These are phyloP conservation scores for Lutjanus argentimaculatus DNA, from an alignment of 2,797 vertebrate species.

Conservation along the genomic window DNA sequence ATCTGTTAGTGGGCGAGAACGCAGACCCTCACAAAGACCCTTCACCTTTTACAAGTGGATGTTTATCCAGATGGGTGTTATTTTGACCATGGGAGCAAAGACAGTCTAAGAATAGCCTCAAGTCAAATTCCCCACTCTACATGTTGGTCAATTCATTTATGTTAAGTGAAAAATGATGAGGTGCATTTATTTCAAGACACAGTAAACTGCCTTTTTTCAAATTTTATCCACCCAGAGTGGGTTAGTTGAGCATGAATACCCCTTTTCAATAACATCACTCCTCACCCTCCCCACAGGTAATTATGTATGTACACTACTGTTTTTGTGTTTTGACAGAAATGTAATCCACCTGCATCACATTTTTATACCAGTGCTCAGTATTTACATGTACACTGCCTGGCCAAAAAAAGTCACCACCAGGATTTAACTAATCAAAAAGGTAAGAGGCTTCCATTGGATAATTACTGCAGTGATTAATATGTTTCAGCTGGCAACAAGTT, in stretches of 20 bases:
- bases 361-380: no score
- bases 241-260: neutral
- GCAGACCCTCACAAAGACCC: slow-evolving; percentile 54
- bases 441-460: no score
- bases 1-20: slow-evolving; percentile 47
- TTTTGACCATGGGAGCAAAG: slow-evolving; percentile 44
- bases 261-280: neutral
- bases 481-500: no score
- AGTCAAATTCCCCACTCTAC: neutral
- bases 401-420: no score
- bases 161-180: neutral
- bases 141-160: neutral
- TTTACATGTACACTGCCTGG: no score
- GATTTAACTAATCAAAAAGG: no score
- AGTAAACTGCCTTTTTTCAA: neutral
- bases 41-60: slow-evolving; percentile 55
- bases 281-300: neutral
- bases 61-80: slow-evolving; percentile 78
- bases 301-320: no score
- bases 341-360: neutral
- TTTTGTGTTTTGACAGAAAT: neutral
- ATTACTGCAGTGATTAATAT: no score
- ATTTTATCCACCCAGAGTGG: neutral
- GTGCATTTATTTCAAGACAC: neutral
- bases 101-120: slow-evolving; percentile 40